Evolutionary conservation across 2,797 vertebrate genomes (phyloP).

Genomic region (Phataginus tetradactyla): DNA sequence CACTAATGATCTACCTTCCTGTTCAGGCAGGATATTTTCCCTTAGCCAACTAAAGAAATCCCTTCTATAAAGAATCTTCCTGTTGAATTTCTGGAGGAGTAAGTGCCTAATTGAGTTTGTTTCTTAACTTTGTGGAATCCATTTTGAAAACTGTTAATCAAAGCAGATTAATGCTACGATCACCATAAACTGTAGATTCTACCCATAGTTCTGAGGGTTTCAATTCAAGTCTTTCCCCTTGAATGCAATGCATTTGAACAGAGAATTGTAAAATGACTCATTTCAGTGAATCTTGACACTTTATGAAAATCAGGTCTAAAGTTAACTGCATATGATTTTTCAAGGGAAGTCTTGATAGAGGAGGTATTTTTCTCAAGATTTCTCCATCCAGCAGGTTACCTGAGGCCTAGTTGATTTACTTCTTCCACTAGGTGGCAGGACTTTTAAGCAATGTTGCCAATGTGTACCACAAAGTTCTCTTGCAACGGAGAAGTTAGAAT

Average conservation of each 20-base stretch:
- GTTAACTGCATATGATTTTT: not conserved
- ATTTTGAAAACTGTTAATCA: constrained; percentile 64
- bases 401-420: not conserved
- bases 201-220: not conserved
- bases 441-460: constrained; percentile 64
- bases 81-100: constrained; percentile 44
- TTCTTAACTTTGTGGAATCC: constrained; percentile 51
- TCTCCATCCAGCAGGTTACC: not conserved
- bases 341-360: not conserved
- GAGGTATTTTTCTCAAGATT: not conserved
- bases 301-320: constrained; percentile 13
- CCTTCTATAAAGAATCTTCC: constrained; percentile 26
- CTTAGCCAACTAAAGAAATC: constrained; percentile 42
- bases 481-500: constrained; percentile 21
- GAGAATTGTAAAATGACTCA: not conserved
- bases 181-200: not conserved
- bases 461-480: constrained; percentile 40
- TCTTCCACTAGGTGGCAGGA: constrained; percentile 79
- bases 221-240: not conserved
- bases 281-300: not conserved
- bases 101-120: constrained; percentile 45
- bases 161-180: not conserved
- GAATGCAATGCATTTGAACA: constrained; percentile 26
- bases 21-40: constrained; percentile 63
- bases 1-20: constrained; percentile 64